phyloP scores from a whole-genome alignment of 2,797 vertebrate genomes.

The Pseudochaenichthys georgianus region DNA sequence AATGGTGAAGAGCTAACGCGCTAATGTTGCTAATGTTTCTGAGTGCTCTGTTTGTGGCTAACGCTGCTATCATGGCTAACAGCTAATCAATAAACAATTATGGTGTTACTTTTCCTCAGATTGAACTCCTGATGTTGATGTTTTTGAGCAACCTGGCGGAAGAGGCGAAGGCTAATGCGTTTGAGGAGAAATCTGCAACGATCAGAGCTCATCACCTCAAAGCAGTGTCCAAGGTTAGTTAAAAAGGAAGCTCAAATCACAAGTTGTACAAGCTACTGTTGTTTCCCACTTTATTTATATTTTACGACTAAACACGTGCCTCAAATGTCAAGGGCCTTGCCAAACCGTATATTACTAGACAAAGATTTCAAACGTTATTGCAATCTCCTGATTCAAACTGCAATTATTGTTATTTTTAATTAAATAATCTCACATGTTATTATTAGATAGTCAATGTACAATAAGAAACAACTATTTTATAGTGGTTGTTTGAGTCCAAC shows the following conservation, averaged over 20 bases:
- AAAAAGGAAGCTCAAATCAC: no score
- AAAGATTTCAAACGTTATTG: neutral
- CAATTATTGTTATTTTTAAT: no score
- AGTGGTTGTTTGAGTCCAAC: neutral
- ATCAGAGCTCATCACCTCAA: conserved; percentile 88
- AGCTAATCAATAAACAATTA: neutral
- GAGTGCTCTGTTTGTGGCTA: neutral
- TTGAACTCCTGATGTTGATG: conserved; percentile 89
- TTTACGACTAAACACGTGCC: neutral
- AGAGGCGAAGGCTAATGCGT: conserved; percentile 89
- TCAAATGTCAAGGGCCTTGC: neutral
- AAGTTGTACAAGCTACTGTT: neutral
- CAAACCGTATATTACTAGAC: neutral
- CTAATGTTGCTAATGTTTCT: neutral
- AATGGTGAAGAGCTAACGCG: conserved; percentile 59
- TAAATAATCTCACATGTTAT: neutral
- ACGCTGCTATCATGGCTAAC: neutral
- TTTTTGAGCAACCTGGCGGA: conserved; percentile 90
- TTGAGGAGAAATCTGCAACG: conserved; percentile 86
- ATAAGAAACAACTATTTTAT: neutral
- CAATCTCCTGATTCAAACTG: neutral
- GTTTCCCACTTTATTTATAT: neutral
- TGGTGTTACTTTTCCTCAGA: conserved; percentile 75
- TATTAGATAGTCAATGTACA: neutral
- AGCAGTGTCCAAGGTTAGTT: conserved; percentile 84